Evolutionary conservation across 2,888 invertebrate genomes (phyloP).

Genomic region (Actias luna): DNA sequence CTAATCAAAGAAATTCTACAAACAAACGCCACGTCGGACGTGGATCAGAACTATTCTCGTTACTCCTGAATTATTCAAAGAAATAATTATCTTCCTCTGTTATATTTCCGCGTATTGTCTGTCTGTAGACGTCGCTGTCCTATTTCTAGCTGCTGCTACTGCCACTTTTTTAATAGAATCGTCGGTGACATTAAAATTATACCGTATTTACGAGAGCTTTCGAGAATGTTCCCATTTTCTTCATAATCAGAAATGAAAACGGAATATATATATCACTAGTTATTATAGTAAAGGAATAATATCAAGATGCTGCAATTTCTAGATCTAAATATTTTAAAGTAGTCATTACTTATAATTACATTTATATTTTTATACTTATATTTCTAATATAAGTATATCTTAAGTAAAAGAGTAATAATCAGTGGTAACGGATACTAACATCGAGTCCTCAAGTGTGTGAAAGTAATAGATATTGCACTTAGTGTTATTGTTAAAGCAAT

Average conservation of each 20-base stretch:
- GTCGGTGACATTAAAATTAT: conserved; percentile 12
- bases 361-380: too few relatives aligned
- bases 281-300: not conserved
- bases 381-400: too few relatives aligned
- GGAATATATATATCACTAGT: not conserved
- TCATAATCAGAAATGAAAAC: not conserved
- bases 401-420: too few relatives aligned
- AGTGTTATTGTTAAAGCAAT: not conserved
- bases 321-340: too few relatives aligned
- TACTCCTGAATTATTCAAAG: conserved; percentile 66
- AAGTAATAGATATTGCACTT: too few relatives aligned
- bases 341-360: too few relatives aligned
- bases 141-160: conserved; percentile 12
- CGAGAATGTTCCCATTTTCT: conserved; percentile 2
- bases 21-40: not conserved
- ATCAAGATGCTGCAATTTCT: too few relatives aligned
- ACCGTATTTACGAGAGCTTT: conserved; percentile 7
- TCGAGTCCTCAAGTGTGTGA: too few relatives aligned
- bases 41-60: conserved; percentile 33
- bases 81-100: conserved; percentile 66
- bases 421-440: too few relatives aligned
- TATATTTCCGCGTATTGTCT: conserved; percentile 33
- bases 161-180: conserved; percentile 10
- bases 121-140: conserved; percentile 16
- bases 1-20: not conserved